These are phyloP conservation scores for Aspiorhynchus laticeps DNA, from an alignment of 2,113 vertebrate genomes.

Conservation along the genomic window DNA sequence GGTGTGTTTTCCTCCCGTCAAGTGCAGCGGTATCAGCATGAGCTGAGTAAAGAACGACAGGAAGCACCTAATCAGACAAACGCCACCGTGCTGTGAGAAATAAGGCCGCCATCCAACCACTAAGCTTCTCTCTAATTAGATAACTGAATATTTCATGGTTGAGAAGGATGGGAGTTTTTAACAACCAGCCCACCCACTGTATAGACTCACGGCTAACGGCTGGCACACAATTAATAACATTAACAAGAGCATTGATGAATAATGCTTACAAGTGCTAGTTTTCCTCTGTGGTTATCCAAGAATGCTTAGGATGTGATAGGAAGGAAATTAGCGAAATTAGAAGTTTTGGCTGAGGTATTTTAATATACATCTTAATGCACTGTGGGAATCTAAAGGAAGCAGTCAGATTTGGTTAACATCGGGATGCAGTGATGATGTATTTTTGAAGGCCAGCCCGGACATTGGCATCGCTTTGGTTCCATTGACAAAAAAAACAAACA, in stretches of 20 bases:
- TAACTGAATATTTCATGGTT: slow-evolving; percentile 55
- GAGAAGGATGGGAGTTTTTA: slow-evolving; percentile 44
- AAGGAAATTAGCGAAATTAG: not conserved
- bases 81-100: slow-evolving; percentile 27
- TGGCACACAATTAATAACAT: slow-evolving; percentile 53
- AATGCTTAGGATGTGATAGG: not conserved
- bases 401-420: not conserved
- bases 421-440: not conserved
- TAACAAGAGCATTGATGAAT: not conserved
- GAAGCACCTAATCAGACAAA: slow-evolving; percentile 46
- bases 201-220: slow-evolving; percentile 42
- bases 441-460: too few relatives aligned
- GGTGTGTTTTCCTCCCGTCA: slow-evolving; percentile 15
- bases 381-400: not conserved
- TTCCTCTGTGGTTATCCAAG: not conserved
- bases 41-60: slow-evolving; percentile 23
- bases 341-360: not conserved
- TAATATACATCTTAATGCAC: not conserved
- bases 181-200: slow-evolving; percentile 41
- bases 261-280: slow-evolving; percentile 19
- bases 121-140: slow-evolving; percentile 45
- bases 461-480: too few relatives aligned
- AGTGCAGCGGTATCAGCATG: slow-evolving; percentile 8
- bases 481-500: too few relatives aligned
- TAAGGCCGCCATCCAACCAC: slow-evolving; percentile 32